These are phyloP conservation scores for Phrynosoma platyrhinos DNA, from an alignment of 2,113 vertebrate genomes.

Conservation along the genomic window DNA sequence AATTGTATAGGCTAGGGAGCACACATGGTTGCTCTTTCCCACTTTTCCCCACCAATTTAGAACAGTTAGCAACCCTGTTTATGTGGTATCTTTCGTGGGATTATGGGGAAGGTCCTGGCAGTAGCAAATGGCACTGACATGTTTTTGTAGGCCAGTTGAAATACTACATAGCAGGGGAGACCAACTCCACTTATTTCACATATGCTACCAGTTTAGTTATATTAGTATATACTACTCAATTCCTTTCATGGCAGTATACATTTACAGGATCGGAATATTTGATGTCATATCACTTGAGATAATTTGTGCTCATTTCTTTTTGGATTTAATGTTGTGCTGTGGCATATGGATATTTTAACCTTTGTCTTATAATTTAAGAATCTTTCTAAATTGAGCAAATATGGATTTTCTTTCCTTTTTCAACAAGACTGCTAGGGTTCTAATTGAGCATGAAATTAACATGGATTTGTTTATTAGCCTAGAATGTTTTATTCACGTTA, in stretches of 20 bases:
- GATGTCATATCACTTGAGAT: background rate
- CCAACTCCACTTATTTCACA: background rate
- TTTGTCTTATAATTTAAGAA: conserved; percentile 23
- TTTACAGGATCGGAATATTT: background rate
- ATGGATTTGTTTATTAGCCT: conserved; percentile 57
- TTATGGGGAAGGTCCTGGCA: background rate
- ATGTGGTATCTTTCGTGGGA: background rate
- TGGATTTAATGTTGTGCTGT: background rate
- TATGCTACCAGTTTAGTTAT: background rate
- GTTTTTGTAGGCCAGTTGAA: background rate
- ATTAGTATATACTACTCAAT: background rate
- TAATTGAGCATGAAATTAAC: conserved; percentile 66
- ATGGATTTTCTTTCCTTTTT: background rate
- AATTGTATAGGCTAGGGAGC: background rate
- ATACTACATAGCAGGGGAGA: background rate
- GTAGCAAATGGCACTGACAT: background rate
- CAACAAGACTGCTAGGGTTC: conserved; percentile 37
- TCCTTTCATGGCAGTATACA: background rate
- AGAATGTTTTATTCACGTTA: conserved; percentile 10
- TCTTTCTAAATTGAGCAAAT: conserved; percentile 22
- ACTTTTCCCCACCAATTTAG: background rate
- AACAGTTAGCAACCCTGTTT: background rate
- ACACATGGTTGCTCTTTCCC: background rate
- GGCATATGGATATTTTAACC: background rate
- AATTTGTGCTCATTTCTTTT: background rate